These are phyloP conservation scores for Parelbella ahira DNA, from an alignment of 2,888 invertebrate genomes.

Conservation along the genomic window DNA sequence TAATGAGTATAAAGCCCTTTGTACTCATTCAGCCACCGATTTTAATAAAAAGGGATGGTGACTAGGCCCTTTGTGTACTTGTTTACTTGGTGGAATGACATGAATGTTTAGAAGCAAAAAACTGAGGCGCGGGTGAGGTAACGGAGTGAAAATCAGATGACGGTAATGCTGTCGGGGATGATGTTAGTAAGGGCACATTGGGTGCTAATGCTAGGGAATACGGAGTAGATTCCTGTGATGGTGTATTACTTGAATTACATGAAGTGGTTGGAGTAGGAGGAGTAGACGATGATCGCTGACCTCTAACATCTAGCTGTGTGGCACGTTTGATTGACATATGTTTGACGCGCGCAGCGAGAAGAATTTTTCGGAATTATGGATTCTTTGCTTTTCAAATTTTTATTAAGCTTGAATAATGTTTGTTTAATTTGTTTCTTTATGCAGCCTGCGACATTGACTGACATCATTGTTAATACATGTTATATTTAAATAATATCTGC, in stretches of 20 bases:
- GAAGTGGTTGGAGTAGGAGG: conserved; percentile 39
- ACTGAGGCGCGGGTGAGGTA: conserved; percentile 45
- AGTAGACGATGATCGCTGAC: conserved; percentile 63
- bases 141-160: conserved; percentile 39
- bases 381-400: conserved; percentile 16
- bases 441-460: conserved; percentile 6
- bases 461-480: not conserved
- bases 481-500: too few species aligned
- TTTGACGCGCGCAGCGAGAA: conserved; percentile 59
- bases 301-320: conserved; percentile 68
- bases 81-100: conserved; percentile 70
- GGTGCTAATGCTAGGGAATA: conserved; percentile 34
- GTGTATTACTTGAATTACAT: conserved; percentile 27
- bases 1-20: conserved; percentile 71
- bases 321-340: conserved; percentile 71
- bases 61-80: conserved; percentile 61
- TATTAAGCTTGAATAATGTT: conserved; percentile 14
- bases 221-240: conserved; percentile 34
- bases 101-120: conserved; percentile 69
- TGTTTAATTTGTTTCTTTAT: conserved; percentile 1
- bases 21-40: conserved; percentile 68
- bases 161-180: conserved; percentile 33
- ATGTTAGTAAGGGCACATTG: conserved; percentile 33
- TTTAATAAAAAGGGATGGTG: conserved; percentile 74
- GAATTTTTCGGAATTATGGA: conserved; percentile 58